Evolutionary conservation across 2,888 invertebrate species (phyloP), one percentile per base, ranked within the genome.

Genomic region (Ennomos erosarius): DNA sequence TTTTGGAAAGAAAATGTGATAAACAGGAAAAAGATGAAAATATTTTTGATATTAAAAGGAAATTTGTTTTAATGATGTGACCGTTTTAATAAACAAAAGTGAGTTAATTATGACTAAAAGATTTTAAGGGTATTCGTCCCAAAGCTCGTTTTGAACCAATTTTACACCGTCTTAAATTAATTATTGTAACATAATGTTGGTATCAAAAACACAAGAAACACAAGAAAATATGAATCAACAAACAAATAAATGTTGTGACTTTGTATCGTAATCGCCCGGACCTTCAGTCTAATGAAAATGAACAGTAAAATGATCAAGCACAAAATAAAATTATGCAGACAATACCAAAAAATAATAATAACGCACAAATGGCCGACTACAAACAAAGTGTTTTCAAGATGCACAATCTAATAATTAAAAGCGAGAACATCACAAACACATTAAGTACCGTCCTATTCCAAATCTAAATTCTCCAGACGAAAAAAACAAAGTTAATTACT

Each of bases 401-500:
- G 75, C 71, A 75, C 79, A 81, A 82, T 82, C 81, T 80, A 65
- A 76, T 84, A 85, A 85, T 83, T 84, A 81, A 81, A 81, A 82
- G 56, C 56, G 46, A 56, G 66, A 62, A 82, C 85, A 85, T 83
- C 82, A 82, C 83, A 83, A 87, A 85, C 78, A 84, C 86, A 89
- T 88, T 88, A 85, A 82, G 71, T 69, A 71, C 75, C 78, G 65
- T 72, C 73, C 75, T 74, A 69, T 78, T 79, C 74, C 79, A 78
- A 87, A 85, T 85, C 85, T 84, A 84, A 88, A 86, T 86, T 84
- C 80, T 84, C 74, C 72, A 83, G 82, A 86, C 79, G 82, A 84
- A 87, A 87, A 57, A 81, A 86, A 76, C 75, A 85, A 75, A 74
- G 83, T 89, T 90, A 91, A 91, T 91, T 90, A 90, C 90, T 83